Conservation (phyloP, 2,888 invertebrate species). For the Monochamus alternatus region DNA sequence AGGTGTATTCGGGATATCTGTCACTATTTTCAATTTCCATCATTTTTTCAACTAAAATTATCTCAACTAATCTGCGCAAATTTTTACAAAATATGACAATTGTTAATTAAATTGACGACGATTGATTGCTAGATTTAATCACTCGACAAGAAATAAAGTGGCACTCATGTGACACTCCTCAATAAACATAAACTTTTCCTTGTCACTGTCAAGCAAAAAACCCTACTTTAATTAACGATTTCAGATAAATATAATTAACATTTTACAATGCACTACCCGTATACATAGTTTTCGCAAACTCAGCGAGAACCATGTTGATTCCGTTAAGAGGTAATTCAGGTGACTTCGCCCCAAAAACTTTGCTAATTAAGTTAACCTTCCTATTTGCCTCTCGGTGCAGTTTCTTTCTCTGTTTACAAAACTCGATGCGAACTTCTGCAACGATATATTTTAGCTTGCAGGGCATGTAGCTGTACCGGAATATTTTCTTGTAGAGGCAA, state of each 20-base stretch:
- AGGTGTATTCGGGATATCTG: too few relatives aligned
- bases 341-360: conserved; percentile 7
- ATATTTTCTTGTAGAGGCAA: background rate
- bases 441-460: background rate
- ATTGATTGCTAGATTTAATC: too few relatives aligned
- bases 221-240: too few relatives aligned
- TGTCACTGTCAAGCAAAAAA: too few relatives aligned
- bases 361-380: conserved; percentile 17
- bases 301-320: conserved; percentile 7
- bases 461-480: background rate
- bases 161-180: too few relatives aligned
- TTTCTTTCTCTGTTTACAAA: conserved; percentile 21
- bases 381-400: conserved; percentile 11
- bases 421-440: conserved; percentile 1
- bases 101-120: too few relatives aligned
- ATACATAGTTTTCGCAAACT: conserved; percentile 15
- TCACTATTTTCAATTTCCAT: too few relatives aligned
- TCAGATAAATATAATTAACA: background rate
- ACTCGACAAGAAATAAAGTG: too few relatives aligned
- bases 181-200: too few relatives aligned
- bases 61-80: too few relatives aligned
- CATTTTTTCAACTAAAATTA: too few relatives aligned
- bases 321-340: conserved; percentile 18
- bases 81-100: too few relatives aligned
- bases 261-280: background rate